Percentiles rank a stretch among this genome's conserved stretches.
Evolutionary conservation across 30 jellyfish, hydroid and myxozoan species (phyloP).

Genomic region (Cassiopea andromeda): DNA sequence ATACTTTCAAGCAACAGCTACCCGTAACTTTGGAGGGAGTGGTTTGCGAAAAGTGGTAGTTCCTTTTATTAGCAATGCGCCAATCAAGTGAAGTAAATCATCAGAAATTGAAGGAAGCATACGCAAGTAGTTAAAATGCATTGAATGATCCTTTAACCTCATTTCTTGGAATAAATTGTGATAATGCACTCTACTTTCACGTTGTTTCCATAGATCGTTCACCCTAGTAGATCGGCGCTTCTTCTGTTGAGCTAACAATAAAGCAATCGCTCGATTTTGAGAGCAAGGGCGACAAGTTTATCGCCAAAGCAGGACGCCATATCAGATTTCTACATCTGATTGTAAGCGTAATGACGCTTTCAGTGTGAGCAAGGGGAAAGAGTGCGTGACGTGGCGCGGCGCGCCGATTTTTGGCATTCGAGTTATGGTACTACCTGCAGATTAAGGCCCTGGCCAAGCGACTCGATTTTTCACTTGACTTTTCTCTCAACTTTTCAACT

Average conservation of each 20-base stretch:
- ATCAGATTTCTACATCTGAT: neutral
- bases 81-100: conserved; percentile 19
- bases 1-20: conserved; percentile 39
- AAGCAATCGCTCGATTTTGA: conserved; percentile 40
- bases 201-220: conserved; percentile 34
- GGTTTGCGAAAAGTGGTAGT: conserved; percentile 19
- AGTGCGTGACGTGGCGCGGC: neutral
- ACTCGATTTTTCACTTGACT: too few relatives aligned
- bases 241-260: neutral
- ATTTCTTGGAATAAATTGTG: conserved; percentile 28
- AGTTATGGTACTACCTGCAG: too few relatives aligned
- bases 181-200: conserved; percentile 36
- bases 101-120: conserved; percentile 52
- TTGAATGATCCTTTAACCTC: conserved; percentile 26
- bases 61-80: conserved; percentile 3
- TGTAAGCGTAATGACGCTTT: conserved; percentile 3
- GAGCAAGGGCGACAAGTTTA: conserved; percentile 33
- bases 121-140: conserved; percentile 24
- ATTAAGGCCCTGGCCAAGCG: too few relatives aligned
- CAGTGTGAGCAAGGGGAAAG: neutral
- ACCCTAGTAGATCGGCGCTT: conserved; percentile 29
- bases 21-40: conserved; percentile 23
- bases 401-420: neutral
- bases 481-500: too few relatives aligned
- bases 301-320: conserved; percentile 13